phyloP scores from a whole-genome alignment of 2,113 vertebrate genomes.

The Oryzias javanicus region DNA sequence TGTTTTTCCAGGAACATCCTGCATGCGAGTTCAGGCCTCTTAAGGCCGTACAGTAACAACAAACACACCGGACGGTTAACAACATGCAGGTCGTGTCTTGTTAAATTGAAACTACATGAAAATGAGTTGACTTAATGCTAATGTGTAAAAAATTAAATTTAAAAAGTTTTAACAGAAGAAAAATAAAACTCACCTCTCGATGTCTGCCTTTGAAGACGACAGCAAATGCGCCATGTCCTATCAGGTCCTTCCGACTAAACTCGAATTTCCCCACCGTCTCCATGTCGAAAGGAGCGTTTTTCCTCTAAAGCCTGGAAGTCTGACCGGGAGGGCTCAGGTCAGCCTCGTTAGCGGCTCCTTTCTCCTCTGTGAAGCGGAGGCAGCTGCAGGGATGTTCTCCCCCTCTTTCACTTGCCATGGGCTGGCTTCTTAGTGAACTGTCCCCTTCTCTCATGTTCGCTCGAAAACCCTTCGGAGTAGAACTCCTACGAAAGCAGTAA shows the following conservation, averaged over 20 bases:
- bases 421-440: conserved; percentile 71
- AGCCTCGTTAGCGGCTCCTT: conserved; percentile 40
- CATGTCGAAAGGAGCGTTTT: conserved; percentile 57
- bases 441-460: conserved; percentile 79
- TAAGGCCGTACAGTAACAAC: conserved; percentile 70
- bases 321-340: conserved; percentile 42
- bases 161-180: too few species aligned
- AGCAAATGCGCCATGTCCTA: conserved; percentile 96
- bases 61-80: conserved; percentile 23
- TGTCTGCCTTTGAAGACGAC: conserved; percentile 96
- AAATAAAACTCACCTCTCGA: conserved; percentile 84
- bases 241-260: conserved; percentile 95
- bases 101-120: background rate
- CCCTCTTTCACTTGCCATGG: conserved; percentile 73
- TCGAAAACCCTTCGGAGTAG: conserved; percentile 31
- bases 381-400: conserved; percentile 67
- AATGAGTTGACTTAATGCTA: background rate
- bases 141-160: too few species aligned
- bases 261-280: conserved; percentile 96
- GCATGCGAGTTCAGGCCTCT: conserved; percentile 51
- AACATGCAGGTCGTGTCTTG: background rate
- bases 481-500: conserved; percentile 35
- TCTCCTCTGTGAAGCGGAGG: conserved; percentile 58
- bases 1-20: conserved; percentile 30
- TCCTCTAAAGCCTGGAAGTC: conserved; percentile 26